A percentile compares a stretch with the other conserved stretches of the same genome.
These are phyloP conservation scores for Aproaerema taeniolella DNA, from an alignment of 2,888 invertebrate species.

Conservation along the genomic window DNA sequence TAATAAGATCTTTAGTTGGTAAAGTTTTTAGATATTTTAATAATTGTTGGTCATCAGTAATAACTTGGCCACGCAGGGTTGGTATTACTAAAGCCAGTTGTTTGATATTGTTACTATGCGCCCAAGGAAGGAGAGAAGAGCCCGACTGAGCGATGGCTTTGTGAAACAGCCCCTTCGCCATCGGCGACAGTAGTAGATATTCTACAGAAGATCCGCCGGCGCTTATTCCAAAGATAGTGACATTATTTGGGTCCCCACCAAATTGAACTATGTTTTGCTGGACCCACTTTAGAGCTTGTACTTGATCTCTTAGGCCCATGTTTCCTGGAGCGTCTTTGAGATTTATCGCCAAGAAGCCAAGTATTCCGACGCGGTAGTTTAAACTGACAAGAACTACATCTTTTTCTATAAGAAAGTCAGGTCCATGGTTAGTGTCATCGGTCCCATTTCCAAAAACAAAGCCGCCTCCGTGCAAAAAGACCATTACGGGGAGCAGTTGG, in stretches of 20 bases:
- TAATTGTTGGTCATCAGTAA: constrained; percentile 36
- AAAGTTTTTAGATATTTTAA: constrained; percentile 47
- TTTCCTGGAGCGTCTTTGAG: constrained; percentile 65
- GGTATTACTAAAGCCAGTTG: constrained; percentile 46
- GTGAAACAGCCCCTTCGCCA: constrained; percentile 69
- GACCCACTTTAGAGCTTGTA: constrained; percentile 72
- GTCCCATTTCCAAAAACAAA: constrained; percentile 63
- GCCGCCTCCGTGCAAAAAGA: constrained; percentile 67
- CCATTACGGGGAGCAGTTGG: constrained; percentile 55
- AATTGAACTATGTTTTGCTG: constrained; percentile 64
- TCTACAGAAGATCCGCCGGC: constrained; percentile 71
- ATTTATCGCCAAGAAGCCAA: constrained; percentile 59
- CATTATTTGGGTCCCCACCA: constrained; percentile 64
- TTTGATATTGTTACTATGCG: constrained; percentile 45
- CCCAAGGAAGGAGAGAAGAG: constrained; percentile 67
- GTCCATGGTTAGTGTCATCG: constrained; percentile 50
- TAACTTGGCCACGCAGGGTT: constrained; percentile 30
- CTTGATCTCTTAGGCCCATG: constrained; percentile 72
- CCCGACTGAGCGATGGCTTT: constrained; percentile 76
- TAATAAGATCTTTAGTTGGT: constrained; percentile 45
- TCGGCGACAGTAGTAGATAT: constrained; percentile 57
- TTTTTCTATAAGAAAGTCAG: constrained; percentile 61
- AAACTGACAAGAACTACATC: constrained; percentile 58
- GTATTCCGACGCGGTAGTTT: constrained; percentile 64
- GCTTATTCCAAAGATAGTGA: constrained; percentile 73